These are phyloP conservation scores for Spongia lamella DNA, from an alignment of 37 sponge, comb jelly and placozoan species.

Conservation along the genomic window DNA sequence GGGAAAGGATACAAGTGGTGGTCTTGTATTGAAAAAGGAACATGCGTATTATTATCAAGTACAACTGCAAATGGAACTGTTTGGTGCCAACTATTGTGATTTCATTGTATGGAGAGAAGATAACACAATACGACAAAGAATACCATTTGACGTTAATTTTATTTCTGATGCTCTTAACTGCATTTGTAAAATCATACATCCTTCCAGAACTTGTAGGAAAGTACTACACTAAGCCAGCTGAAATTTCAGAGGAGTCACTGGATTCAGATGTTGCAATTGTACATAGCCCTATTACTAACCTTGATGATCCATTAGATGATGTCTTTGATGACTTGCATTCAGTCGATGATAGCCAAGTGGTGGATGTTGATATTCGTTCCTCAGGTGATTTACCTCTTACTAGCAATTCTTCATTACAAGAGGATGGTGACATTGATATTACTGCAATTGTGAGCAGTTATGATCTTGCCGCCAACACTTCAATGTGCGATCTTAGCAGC, in stretches of 20 bases:
- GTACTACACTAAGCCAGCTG: slow-evolving; percentile 19
- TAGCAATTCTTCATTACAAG: too few species aligned
- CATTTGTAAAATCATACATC: slow-evolving; percentile 15
- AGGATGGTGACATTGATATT: too few species aligned
- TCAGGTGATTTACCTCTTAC: too few species aligned
- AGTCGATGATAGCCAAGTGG: too few species aligned
- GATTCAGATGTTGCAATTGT: background rate
- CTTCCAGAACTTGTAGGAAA: slow-evolving; percentile 44
- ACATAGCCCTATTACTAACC: background rate
- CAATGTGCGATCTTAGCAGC: too few species aligned
- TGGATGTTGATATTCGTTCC: too few species aligned
- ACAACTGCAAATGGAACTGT: slow-evolving; percentile 47
- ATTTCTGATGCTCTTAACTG: too few species aligned
- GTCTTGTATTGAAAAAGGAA: slow-evolving; percentile 3
- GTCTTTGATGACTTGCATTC: too few species aligned
- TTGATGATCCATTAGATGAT: too few species aligned
- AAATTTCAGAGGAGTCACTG: background rate
- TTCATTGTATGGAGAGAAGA: slow-evolving; percentile 48
- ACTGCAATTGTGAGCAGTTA: too few species aligned
- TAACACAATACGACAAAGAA: slow-evolving; percentile 8
- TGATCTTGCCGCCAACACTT: too few species aligned
- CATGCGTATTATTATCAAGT: slow-evolving; percentile 76
- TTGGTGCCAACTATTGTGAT: slow-evolving; percentile 39
- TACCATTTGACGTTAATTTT: too few species aligned
- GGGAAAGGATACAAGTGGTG: background rate